Percentiles rank a stretch among this genome's conserved stretches.
Conservation (phyloP, 2,113 vertebrate genomes). For the Xiphorhynchus elegans region DNA sequence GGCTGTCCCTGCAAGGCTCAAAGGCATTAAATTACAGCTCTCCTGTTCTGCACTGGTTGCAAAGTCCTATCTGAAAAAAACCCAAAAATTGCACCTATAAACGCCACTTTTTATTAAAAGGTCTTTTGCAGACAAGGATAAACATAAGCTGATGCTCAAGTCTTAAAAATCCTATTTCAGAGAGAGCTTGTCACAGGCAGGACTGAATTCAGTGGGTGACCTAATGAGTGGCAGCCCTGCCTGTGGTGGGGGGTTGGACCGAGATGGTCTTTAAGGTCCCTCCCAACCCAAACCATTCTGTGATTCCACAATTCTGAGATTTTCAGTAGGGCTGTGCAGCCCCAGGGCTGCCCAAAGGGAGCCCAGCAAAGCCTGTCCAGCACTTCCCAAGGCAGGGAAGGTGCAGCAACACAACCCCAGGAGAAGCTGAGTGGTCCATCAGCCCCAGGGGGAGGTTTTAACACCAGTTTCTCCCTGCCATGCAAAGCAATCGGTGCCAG, state of each 20-base stretch:
- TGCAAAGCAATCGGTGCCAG: neutral
- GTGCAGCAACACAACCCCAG: neutral
- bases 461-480: neutral
- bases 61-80: neutral
- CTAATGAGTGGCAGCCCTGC: neutral
- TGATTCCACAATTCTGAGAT: neutral
- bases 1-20: neutral
- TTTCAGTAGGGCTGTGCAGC: neutral
- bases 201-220: neutral
- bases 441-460: neutral
- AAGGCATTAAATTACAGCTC: no score
- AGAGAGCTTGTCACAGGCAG: neutral
- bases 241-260: fast-evolving
- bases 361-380: neutral
- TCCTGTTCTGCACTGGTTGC: neutral
- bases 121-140: neutral
- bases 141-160: neutral
- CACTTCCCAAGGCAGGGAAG: neutral
- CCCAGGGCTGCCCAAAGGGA: neutral
- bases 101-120: neutral
- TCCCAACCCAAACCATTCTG: fast-evolving
- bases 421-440: neutral
- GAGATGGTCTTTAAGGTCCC: neutral
- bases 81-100: neutral
- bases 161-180: neutral